Evolutionary conservation across 2,797 vertebrate species (phyloP), one percentile per base, ranked within the genome.

Genomic region (Gadopsis marmoratus): DNA sequence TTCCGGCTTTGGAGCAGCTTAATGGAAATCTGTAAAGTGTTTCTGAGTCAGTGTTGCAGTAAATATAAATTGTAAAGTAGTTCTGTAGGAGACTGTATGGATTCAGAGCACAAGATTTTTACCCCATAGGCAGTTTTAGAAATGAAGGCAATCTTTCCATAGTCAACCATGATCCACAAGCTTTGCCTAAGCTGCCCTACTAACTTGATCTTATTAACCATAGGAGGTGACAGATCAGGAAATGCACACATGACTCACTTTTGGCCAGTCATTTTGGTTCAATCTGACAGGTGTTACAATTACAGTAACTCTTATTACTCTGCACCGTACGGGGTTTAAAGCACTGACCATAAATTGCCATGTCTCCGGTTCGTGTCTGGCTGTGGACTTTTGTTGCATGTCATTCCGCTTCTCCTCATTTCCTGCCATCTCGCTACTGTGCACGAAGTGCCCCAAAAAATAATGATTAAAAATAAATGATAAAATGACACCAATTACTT

Each of bases 1-100:
- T 82, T 87, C 83, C 83, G 74, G 56, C 56, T 39, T 39, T 7
- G 37, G 45, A 16, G 16, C 16, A 47, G 16, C 45, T 6, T 47
- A 3, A 16, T 17, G 29, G 33, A 56, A 8, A 17, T 14, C 16
- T 37, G 56, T 3, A 5, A 39, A 9, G 37, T 39, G 37, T 10
- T 39, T 39, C 37, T 39, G 37, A 39, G 26, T 26, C 26, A 26
- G 10, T 55, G 29, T 26, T 26, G 26, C 1, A 26, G 26, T 26
- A 26, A 26, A 26, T 26, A 1, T 26, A 26, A 26, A 26, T 26
- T 26, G 26, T 26, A 26, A 26, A 26, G 26, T 26, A 26, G 26
- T 26, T 26, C 26, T 26, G 26, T 26, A 26, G 26, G 26, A 26
- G 26, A 26, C 26, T 26, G 26, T 26, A 26, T 51, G 21, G n/a